These are phyloP conservation scores for Acronicta psi DNA, from an alignment of 2,888 invertebrate genomes.

Conservation along the genomic window DNA sequence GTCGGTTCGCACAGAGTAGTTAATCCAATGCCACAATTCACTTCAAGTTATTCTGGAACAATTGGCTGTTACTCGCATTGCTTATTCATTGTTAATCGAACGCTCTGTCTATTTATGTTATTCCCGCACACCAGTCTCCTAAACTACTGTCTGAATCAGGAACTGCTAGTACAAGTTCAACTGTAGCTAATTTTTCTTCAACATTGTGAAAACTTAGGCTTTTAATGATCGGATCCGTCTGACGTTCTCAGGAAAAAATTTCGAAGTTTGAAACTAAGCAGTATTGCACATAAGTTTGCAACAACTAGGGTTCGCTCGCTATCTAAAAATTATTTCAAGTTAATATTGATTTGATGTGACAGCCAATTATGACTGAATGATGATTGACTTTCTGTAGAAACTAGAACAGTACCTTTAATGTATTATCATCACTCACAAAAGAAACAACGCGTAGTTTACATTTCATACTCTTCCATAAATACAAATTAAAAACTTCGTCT, in stretches of 20 bases:
- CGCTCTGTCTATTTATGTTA: conserved; percentile 54
- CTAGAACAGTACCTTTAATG: too few species aligned
- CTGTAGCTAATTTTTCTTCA: conserved; percentile 5
- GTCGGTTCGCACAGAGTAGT: conserved; percentile 81
- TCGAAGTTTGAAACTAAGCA: too few species aligned
- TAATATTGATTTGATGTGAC: too few species aligned
- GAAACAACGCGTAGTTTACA: too few species aligned
- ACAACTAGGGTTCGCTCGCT: too few species aligned
- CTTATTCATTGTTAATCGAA: conserved; percentile 75
- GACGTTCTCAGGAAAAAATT: conserved; percentile 1
- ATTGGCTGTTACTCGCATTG: conserved; percentile 78
- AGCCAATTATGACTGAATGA: too few species aligned
- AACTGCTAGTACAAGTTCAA: conserved; percentile 20
- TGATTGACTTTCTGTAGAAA: too few species aligned
- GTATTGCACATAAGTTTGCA: too few species aligned
- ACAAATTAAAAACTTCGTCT: too few species aligned
- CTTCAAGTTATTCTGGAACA: conserved; percentile 80
- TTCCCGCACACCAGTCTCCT: conserved; percentile 16
- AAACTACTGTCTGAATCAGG: conserved; percentile 10
- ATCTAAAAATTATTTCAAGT: too few species aligned
- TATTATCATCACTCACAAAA: too few species aligned
- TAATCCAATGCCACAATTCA: conserved; percentile 87
- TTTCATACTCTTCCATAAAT: too few species aligned
- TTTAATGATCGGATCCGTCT: conserved; percentile 4
- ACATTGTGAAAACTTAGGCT: conserved; percentile 18